Conservation (phyloP, 2,888 invertebrate species). For the Elysia crispata region DNA sequence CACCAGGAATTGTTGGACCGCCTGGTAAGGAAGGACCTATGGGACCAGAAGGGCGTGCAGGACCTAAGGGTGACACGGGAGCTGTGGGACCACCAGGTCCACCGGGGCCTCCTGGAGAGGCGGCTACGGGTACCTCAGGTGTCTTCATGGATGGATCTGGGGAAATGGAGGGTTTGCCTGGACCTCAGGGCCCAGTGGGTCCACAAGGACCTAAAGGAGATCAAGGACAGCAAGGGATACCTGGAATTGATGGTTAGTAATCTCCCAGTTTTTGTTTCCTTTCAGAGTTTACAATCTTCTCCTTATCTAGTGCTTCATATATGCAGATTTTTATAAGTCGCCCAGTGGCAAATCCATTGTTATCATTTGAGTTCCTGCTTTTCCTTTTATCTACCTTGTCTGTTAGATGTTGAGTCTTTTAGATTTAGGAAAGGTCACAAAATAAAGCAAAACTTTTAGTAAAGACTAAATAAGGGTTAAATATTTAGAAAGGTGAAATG, state of each 20-base stretch:
- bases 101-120: conserved; percentile 55
- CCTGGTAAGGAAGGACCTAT: conserved; percentile 30
- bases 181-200: conserved; percentile 53
- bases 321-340: too few species aligned
- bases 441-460: too few species aligned
- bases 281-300: too few species aligned
- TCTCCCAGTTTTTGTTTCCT: not conserved
- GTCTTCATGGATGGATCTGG: conserved; percentile 25
- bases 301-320: too few species aligned
- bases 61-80: conserved; percentile 3
- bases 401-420: too few species aligned
- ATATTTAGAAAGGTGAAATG: too few species aligned
- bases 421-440: too few species aligned
- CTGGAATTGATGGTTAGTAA: conserved; percentile 32
- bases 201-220: conserved; percentile 55
- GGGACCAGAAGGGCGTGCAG: conserved; percentile 32
- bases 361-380: too few species aligned
- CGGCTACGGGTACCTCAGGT: conserved; percentile 50
- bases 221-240: conserved; percentile 54
- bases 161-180: conserved; percentile 38
- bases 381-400: too few species aligned
- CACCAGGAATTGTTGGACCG: conserved; percentile 46
- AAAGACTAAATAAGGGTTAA: too few species aligned
- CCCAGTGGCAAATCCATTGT: too few species aligned
- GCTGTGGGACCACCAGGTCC: conserved; percentile 48